Evolutionary conservation across 2,797 vertebrate genomes (phyloP).

Genomic region (Muscicapa striata): DNA sequence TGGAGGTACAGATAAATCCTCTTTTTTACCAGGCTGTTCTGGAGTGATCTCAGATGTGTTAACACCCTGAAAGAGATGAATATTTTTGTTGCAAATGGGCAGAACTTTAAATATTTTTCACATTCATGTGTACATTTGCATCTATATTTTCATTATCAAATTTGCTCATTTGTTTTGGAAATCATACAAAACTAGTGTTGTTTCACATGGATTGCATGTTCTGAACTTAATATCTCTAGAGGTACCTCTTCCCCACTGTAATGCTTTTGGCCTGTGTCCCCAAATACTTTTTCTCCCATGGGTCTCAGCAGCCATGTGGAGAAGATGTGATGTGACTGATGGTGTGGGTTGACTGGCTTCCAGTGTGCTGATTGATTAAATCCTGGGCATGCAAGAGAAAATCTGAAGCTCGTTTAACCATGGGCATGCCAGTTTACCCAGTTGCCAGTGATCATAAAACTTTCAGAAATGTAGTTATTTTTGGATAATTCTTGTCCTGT

Average conservation of each 20-base stretch:
- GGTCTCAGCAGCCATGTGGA: neutral
- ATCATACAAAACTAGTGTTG: neutral
- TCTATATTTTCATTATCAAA: neutral
- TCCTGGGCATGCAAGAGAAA: neutral
- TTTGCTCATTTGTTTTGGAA: neutral
- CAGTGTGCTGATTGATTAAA: neutral
- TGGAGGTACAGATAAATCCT: neutral
- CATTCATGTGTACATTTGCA: neutral
- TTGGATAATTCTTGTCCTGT: neutral
- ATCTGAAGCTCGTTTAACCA: neutral
- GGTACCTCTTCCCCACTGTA: neutral
- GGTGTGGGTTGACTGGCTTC: neutral
- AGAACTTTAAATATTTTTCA: neutral
- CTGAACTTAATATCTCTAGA: neutral
- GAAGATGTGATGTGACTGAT: neutral
- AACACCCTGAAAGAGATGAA: neutral
- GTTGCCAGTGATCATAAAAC: neutral
- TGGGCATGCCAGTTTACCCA: neutral
- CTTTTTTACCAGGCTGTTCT: neutral
- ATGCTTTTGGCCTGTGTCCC: neutral
- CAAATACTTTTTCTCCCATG: neutral
- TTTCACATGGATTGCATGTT: neutral
- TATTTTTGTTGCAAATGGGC: neutral
- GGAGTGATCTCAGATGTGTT: neutral
- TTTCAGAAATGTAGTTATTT: neutral